Evolutionary conservation across 2,113 vertebrate genomes (phyloP), one percentile per base, ranked within the genome.

Genomic region (Neogobius melanostomus): DNA sequence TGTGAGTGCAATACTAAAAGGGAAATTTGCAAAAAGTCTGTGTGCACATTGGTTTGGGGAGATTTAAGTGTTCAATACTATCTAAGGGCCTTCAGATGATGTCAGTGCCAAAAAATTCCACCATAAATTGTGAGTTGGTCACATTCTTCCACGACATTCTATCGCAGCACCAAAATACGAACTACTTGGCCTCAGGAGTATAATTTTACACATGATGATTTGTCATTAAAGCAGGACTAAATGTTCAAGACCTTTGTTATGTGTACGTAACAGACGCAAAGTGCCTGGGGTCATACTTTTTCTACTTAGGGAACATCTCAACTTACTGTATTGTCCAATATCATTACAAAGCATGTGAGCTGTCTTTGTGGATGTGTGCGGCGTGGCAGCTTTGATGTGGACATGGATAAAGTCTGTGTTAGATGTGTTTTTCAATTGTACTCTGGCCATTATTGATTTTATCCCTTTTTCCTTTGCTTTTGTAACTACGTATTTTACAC

Each of bases 251-350:
- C 36, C 6, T 48, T 74, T 76, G 79, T 68, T 46, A 46, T 66
- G 56, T 14, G 14, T 59, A 65, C 61, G 60, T 68, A 54, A 60
- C 68, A 60, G 66, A 62, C 60, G 65, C 66, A 6, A 66, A 54
- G 54, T 28, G 56, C 72, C 72, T 0, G 16, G 43, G 60, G 60
- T 54, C 12, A 62, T 46, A 1, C 2, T 46, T 51, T 50, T 48
- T 74, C 46, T 71, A 7, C 79, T 43, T 16, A 5, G 54, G 62
- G 51, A 79, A 53, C 64, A 52, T 77, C 78, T 77, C 82, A 73
- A 7, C 69, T 79, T 79, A 68, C 71, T 66, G 9, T 77, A 76
- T 77, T 82, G 76, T 80, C 79, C 79, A 61, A 28, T 21, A 62
- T 71, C 62, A 64, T 16, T 48, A 64, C 64, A 76, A 64, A 72